Percentiles rank a stretch among this genome's conserved stretches.
phyloP scores from a whole-genome alignment of 2,113 vertebrate species.

The Austrofundulus limnaeus region DNA sequence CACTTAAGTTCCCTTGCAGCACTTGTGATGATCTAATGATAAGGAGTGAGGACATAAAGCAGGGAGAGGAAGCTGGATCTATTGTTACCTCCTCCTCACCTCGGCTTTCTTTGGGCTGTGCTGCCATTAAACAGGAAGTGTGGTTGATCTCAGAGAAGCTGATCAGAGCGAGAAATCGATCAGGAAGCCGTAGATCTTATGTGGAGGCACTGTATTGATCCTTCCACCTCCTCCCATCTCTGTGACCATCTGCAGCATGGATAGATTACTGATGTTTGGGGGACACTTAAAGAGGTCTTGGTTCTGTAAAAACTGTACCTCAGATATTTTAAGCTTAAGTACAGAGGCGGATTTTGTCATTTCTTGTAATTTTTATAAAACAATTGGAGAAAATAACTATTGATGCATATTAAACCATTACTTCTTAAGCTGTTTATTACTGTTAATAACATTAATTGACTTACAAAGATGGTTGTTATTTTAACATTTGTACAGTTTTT shows the following conservation, averaged over 20 bases:
- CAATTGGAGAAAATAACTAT: neutral
- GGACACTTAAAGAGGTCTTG: conserved; percentile 46
- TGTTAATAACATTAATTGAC: no score
- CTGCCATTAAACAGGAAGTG: conserved; percentile 51
- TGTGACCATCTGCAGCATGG: conserved; percentile 70
- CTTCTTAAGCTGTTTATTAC: no score
- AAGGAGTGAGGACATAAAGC: conserved; percentile 20
- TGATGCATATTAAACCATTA: neutral
- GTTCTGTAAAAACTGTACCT: conserved; percentile 30
- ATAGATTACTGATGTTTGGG: conserved; percentile 64
- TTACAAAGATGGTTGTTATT: neutral
- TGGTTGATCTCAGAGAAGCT: conserved; percentile 60
- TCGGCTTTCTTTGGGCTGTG: conserved; percentile 22
- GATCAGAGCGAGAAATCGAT: conserved; percentile 73
- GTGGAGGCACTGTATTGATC: conserved; percentile 73
- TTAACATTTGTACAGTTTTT: neutral
- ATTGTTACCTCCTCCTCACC: conserved; percentile 26
- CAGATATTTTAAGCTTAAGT: conserved; percentile 32
- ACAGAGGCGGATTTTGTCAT: conserved; percentile 1
- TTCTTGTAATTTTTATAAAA: conserved; percentile 1
- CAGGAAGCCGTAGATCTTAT: conserved; percentile 76
- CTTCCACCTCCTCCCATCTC: conserved; percentile 61
- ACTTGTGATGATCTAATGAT: conserved; percentile 23
- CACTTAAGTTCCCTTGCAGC: neutral
- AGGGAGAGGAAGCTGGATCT: conserved; percentile 19